Evolutionary conservation across 2,888 invertebrate species (phyloP), one percentile per base, ranked within the genome.

Genomic region (Nesidiocoris tenuis): DNA sequence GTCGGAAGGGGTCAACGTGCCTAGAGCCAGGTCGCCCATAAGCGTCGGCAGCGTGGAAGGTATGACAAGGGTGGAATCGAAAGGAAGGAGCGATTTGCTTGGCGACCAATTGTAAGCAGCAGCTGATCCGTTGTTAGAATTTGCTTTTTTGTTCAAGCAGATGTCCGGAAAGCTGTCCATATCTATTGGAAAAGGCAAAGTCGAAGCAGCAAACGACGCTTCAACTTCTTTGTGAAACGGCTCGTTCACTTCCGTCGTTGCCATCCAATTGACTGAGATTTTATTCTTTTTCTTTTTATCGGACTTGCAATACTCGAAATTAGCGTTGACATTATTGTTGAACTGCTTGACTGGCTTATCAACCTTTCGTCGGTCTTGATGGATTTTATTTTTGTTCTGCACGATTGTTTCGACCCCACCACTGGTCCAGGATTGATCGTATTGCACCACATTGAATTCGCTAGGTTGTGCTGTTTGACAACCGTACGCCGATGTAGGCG

Each of bases 221-320:
- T 75, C 75, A 19, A 21, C 61, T 7, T 75, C 75, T 24, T 75
- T 75, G 16, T 57, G 61, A 39, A 61, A 68, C 16, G 75, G 23
- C n/a, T 67, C 61, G 24, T 21, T 22, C 7, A 59, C 67, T 7
- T 74, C 74, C n/a, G 74, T 63, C 2, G 65, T 64, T 80, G 88
- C 88, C 88, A 88, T 88, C 88, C 88, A 88, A 80, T 88, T 88
- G 0, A 88, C 87, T 0, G 87, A 75, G 57, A 78, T 78, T 18
- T 76, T 76, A 57, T 71, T 78, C 19, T 78, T 76, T 59, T 77
- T 76, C 56, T 77, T 77, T 54, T 67, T 77, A 9, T 76, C 77
- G 39, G 61, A 61, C 17, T 76, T 72, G 21, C 61, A 72, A 7
- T 61, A 54, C n/a, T 72, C 72, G 19, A 19, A 61, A 59, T 70